Evolutionary conservation across 2,888 invertebrate species (phyloP).

Genomic region (Perizoma flavofasciatum): DNA sequence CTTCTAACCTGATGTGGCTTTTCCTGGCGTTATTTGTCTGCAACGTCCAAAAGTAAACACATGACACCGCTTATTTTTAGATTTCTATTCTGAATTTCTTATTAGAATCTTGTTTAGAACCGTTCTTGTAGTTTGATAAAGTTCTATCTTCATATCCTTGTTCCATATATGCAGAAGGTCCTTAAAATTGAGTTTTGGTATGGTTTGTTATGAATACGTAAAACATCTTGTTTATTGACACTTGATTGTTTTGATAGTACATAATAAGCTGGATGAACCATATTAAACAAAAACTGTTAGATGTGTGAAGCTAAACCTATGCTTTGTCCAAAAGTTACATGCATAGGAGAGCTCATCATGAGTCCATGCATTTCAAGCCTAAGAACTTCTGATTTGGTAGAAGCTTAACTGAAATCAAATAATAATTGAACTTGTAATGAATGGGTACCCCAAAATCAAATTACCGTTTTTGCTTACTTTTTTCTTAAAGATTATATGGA

Average conservation of each 20-base stretch:
- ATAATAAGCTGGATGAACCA: not conserved
- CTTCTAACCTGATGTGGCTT: constrained; percentile 55
- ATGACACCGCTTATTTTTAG: constrained; percentile 64
- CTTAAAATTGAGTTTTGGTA: not conserved
- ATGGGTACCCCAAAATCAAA: no score
- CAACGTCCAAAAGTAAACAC: constrained; percentile 64
- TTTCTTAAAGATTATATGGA: no score
- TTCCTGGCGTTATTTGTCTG: constrained; percentile 47
- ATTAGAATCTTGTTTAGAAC: constrained; percentile 52
- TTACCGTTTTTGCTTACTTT: no score
- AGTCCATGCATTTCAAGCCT: no score
- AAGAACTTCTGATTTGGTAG: no score
- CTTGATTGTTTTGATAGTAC: not conserved
- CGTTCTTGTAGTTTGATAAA: constrained; percentile 19
- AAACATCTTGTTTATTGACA: constrained; percentile 15
- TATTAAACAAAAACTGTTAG: no score
- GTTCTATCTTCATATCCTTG: constrained; percentile 6
- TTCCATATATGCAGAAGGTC: not conserved
- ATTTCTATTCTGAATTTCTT: constrained; percentile 44
- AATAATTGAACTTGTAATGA: no score
- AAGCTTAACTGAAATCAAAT: no score
- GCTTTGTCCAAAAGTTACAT: no score
- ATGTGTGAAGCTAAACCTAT: no score
- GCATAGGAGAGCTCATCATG: no score
- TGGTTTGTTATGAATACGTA: constrained; percentile 17